Conservation (phyloP, 1,140 invertebrate genomes). For the Drosophila mojavensis region DNA sequence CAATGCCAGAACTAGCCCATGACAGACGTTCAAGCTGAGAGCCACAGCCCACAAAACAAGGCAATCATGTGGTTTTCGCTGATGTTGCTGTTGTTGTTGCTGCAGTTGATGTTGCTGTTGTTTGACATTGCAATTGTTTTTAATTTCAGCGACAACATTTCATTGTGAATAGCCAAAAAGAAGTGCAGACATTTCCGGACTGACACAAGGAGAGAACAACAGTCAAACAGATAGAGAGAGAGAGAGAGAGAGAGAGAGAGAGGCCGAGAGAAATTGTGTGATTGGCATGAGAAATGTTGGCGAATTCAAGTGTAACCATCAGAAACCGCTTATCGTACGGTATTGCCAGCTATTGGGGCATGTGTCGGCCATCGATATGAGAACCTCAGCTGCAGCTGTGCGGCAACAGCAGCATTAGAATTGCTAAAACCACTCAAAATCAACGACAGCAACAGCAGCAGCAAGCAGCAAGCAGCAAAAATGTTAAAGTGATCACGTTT, state of each 20-base stretch:
- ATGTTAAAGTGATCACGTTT: conserved; percentile 83
- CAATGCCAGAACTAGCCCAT: conserved; percentile 36
- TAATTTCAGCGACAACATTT: conserved; percentile 53
- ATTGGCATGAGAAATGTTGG: conserved; percentile 42
- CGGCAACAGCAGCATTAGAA: conserved; percentile 67
- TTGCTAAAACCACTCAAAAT: conserved; percentile 80
- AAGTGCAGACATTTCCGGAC: conserved; percentile 47
- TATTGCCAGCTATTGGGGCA: conserved; percentile 51
- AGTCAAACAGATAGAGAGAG: not conserved
- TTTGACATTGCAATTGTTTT: conserved; percentile 69
- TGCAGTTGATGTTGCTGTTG: conserved; percentile 22
- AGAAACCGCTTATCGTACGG: conserved; percentile 63
- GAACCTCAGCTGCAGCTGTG: conserved; percentile 45
- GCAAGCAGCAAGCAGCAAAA: conserved; percentile 67
- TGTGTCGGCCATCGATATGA: conserved; percentile 50
- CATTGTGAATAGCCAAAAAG: conserved; percentile 43
- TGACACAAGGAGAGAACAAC: conserved; percentile 21
- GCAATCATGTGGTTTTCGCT: conserved; percentile 34
- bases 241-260: not conserved
- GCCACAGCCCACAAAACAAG: conserved; percentile 36
- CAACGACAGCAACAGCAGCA: conserved; percentile 39
- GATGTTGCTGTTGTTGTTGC: conserved; percentile 11
- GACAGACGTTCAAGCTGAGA: conserved; percentile 32
- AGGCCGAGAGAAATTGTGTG: conserved; percentile 1
- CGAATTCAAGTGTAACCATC: conserved; percentile 39